Evolutionary conservation across 2,888 invertebrate genomes (phyloP), one percentile per base, ranked within the genome.

Genomic region (Cynaeus angustus): DNA sequence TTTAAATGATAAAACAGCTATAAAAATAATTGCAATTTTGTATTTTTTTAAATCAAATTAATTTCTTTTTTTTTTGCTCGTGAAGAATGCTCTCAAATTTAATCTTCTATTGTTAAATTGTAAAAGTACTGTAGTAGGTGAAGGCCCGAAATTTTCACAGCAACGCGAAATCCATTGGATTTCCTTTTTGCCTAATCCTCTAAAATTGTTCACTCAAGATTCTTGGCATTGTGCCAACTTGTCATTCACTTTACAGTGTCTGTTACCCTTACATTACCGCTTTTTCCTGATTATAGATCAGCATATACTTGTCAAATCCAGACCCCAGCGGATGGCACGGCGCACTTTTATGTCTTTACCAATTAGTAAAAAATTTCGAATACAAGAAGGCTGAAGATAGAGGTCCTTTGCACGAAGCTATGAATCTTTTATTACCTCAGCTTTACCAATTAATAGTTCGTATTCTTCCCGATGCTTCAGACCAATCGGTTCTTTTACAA

Each of bases 361-460:
- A 97, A 83, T 88, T 99, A 77, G 97, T 98, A 8, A 99, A 99
- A 87, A 94, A 94, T 82, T 91, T 88, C 83, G 97, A 97, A 86
- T 98, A 96, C 85, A 95, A 96, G 82, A 92, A 95, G 75, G 88
- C 91, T 3, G 96, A 96, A 75, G 98, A 98, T 78, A 89, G 98
- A 72, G 91, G 89, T 5, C 96, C 98, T 0, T 87, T 99, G 10
- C 94, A 96, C 78, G 96, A 97, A 85, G 97, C 98, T 6, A 99
- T 99, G 98, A 94, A 94, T 83, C 87, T 97, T 71, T 85, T 99
- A 59, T 88, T 99, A 77, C 99, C 99, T 0, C 91, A 97, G 88
- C 90, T 98, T 78, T 95, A 98, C 83, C 93, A 94, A 82, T 88
- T 95, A 70, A 92, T 95, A 82, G 86, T 92, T 53, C 89, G 90